Evolutionary conservation across 1,140 invertebrate genomes (phyloP), one percentile per base, ranked within the genome.

Genomic region (Acromyrmex echinatior): DNA sequence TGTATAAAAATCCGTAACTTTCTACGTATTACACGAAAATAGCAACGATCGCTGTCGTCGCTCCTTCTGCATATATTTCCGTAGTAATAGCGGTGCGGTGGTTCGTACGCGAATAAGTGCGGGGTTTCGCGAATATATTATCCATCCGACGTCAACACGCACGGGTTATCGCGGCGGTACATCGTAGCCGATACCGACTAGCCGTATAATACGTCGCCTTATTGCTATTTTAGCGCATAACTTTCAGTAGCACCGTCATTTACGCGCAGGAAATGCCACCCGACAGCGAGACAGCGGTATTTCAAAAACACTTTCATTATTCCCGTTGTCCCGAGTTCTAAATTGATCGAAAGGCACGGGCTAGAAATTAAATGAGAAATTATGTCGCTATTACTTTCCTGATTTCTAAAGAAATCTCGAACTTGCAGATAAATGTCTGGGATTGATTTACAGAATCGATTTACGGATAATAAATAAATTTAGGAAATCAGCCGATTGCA

Each of bases 101-200:
- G 60, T 74, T 18, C 58, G 28, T 31, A 21, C 62, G 35, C 53
- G 21, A 73, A 77, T 82, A 74, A 74, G 7, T 74, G 63, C 39
- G 45, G 56, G 53, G 73, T 90, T 80, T 81, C 76, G 51, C 25
- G 89, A 91, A 88, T 91, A 81, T 62, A 90, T 91, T 91, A 88
- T 31, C 77, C n/a, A 71, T 73, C 7, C 53, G 56, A 78, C 82
- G 77, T 90, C 82, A 68, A 90, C 82, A 82, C 62, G 76, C 53
- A 49, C 9, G 77, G 63, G 76, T 86, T 91, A 91, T 90, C 89
- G 90, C 71, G 18, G 0, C 49, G 51, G 53, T 71, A 68, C 71
- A 91, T 91, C 89, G 78, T n/a, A n/a, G 49, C 21, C 58, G 88
- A 90, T 87, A 78, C 76, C 14, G 14, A n/a, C 21, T 35, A 63